A percentile compares a stretch with the other conserved stretches of the same genome.
Evolutionary conservation across 2,888 invertebrate species (phyloP).

Genomic region (Ophion slaviceki): DNA sequence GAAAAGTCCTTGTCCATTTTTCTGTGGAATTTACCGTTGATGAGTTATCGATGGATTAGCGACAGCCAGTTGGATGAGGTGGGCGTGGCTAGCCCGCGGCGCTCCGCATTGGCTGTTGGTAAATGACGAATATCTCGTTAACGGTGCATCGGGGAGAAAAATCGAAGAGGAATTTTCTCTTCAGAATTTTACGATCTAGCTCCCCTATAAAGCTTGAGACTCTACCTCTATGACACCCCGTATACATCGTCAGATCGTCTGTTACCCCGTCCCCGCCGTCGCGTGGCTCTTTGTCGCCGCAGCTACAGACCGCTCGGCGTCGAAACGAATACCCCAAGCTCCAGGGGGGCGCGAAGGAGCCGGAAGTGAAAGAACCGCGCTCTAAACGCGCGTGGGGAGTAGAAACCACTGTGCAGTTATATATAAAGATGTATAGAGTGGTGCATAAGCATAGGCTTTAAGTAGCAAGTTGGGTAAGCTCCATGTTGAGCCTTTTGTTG

Average conservation of each 20-base stretch:
- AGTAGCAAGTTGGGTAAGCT: conserved; percentile 29
- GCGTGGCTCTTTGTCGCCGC: conserved; percentile 39
- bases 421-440: not conserved
- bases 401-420: conserved; percentile 30
- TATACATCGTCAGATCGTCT: not conserved
- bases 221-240: not conserved
- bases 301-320: conserved; percentile 58
- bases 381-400: conserved; percentile 42
- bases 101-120: not conserved
- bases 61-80: not conserved
- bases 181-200: not conserved
- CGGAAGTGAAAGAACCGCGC: conserved; percentile 58
- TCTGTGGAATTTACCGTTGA: not conserved
- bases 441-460: conserved; percentile 12
- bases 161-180: not conserved
- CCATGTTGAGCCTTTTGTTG: conserved; percentile 13
- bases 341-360: conserved; percentile 12
- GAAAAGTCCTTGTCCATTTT: conserved; percentile 11
- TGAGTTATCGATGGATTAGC: not conserved
- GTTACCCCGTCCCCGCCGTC: not conserved
- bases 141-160: not conserved
- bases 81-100: not conserved
- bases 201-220: not conserved
- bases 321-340: conserved; percentile 35
- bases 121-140: not conserved